Base-by-base conservation (phyloP, 2,888 invertebrate species). In the Ennomos erosarius region DNA sequence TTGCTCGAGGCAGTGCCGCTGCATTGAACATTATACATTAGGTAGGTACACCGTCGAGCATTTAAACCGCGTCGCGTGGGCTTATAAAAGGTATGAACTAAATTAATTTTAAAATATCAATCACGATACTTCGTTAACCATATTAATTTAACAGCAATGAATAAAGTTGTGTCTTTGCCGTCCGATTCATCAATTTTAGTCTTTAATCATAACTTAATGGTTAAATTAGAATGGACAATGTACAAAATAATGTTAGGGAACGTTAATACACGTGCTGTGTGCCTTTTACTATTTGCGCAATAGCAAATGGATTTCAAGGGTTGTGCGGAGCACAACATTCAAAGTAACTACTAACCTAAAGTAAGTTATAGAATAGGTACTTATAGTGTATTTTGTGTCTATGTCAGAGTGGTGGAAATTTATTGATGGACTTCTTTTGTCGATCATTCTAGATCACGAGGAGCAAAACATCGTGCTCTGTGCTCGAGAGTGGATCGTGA, bases 401-500 rank as follows among this genome's bases (percentile, higher is more conserved):
- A 33, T 62, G 55, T 40, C 54, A 56, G 60, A 49, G 45, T 49
- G 35, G 39, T 64, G 49, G 54, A 59, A 59, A 42, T 53, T 56
- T 61, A 63, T 49, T 45, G 63, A 46, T 39, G 34, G 44, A 51
- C 52, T 70, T 36, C 67, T 78, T 75, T 76, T 67, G 74, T 75
- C 68, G 70, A 74, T 76, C 59, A 76, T 79, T 79, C 76, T 77
- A 76, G 77, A 78, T 75, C 78, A 76, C 68, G 75, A 69, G 67
- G 59, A 60, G 75, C 70, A 76, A 78, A 79, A 76, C 73, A 78
- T 76, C 69, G 74, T 69, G 74, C 59, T 62, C 62, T 58, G 39
- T 59, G 61, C 53, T 68, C 13, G 68, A 71, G 73, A 79, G 70
- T 75, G 65, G 78, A 79, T 82, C 84, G 84, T 84, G 84, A 76